These are phyloP conservation scores for Spodoptera littoralis DNA, from an alignment of 2,888 invertebrate species.

Conservation along the genomic window DNA sequence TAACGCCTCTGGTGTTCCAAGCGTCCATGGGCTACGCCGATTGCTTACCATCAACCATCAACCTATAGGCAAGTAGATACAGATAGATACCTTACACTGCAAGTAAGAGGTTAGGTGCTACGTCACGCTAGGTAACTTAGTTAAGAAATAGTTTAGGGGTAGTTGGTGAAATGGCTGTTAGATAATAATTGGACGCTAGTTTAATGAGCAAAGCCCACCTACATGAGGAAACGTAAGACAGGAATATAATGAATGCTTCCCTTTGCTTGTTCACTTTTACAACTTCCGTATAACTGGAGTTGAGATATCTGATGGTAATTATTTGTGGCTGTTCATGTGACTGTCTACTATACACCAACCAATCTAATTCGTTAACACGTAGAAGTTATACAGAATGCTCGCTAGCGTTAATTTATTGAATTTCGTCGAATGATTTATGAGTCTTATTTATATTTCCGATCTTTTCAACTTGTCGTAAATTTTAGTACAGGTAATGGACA, in stretches of 20 bases:
- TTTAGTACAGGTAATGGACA: too few relatives aligned
- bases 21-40: too few relatives aligned
- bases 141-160: too few relatives aligned
- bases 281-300: constrained; percentile 20
- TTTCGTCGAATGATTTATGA: constrained; percentile 4
- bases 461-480: too few relatives aligned
- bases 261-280: constrained; percentile 7
- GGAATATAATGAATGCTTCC: constrained; percentile 19
- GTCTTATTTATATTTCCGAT: background rate
- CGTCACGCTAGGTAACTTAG: too few relatives aligned
- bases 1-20: too few relatives aligned
- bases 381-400: background rate
- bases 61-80: too few relatives aligned
- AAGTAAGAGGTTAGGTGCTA: too few relatives aligned
- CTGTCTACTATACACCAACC: background rate
- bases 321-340: constrained; percentile 17
- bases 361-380: constrained; percentile 8
- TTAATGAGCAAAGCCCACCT: background rate
- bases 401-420: constrained; percentile 7
- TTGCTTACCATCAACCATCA: too few relatives aligned
- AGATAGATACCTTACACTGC: too few relatives aligned
- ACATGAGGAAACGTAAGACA: constrained; percentile 17
- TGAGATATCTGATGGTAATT: constrained; percentile 21
- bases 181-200: background rate
- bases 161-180: background rate